Evolutionary conservation across 2,888 invertebrate species (phyloP).

Genomic region (Hetaerina titia): DNA sequence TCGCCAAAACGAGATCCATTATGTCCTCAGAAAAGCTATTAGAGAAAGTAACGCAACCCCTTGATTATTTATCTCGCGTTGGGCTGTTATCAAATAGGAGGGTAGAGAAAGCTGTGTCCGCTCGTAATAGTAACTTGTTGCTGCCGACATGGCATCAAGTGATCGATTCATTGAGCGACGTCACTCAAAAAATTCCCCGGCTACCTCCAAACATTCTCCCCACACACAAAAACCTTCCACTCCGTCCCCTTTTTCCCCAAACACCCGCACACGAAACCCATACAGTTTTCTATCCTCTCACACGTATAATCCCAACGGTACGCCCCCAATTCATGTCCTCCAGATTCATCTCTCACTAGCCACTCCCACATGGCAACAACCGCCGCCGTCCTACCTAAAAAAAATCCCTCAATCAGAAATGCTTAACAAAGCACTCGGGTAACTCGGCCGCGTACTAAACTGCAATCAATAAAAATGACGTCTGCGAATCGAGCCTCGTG

Average conservation of each 20-base stretch:
- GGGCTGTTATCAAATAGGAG: neutral
- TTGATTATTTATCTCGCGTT: slow-evolving; percentile 7
- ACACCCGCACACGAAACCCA: neutral
- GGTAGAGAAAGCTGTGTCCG: neutral
- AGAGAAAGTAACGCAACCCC: neutral
- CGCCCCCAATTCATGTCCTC: neutral
- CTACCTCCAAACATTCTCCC: neutral
- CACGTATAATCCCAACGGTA: neutral
- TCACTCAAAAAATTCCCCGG: neutral
- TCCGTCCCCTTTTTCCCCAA: neutral
- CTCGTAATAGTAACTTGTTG: neutral
- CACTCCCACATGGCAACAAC: neutral
- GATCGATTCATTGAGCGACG: neutral
- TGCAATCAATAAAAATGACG: slow-evolving; percentile 21
- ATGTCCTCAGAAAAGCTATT: slow-evolving; percentile 4
- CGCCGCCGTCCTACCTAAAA: neutral
- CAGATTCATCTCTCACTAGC: neutral
- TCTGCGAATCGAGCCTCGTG: neutral
- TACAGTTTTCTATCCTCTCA: neutral
- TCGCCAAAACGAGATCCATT: neutral
- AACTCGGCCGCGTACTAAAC: neutral
- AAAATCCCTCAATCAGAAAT: neutral
- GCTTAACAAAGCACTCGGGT: neutral
- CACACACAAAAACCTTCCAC: neutral
- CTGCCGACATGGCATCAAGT: neutral